A percentile compares a stretch with the other conserved stretches of the same genome.
Evolutionary conservation across 2,113 vertebrate genomes (phyloP).

Genomic region (Sander vitreus): DNA sequence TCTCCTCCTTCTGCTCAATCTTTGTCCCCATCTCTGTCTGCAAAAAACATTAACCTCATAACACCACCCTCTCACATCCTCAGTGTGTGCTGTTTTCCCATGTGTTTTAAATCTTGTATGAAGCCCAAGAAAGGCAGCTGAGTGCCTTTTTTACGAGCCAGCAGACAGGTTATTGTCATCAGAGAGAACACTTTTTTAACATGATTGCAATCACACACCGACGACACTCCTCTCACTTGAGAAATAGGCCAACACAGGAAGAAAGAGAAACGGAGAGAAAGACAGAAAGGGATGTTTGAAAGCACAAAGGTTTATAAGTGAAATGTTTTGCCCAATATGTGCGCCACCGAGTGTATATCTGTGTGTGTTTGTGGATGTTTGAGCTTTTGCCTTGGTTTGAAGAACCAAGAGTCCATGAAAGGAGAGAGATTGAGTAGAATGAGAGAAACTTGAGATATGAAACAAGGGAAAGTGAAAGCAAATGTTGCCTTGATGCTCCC

Average conservation of each 20-base stretch:
- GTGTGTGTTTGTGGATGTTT: not conserved
- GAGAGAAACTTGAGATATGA: constrained; percentile 8
- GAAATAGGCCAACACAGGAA: not conserved
- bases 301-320: constrained; percentile 13
- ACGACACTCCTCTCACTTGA: constrained; percentile 40
- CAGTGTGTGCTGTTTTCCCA: not conserved
- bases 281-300: constrained; percentile 15
- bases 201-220: constrained; percentile 68
- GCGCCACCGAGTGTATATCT: not conserved
- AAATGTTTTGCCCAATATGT: constrained; percentile 23
- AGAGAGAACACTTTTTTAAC: constrained; percentile 40
- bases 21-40: not conserved
- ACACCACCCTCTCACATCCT: not conserved
- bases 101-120: not conserved
- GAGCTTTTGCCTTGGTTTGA: constrained; percentile 27
- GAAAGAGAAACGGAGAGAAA: constrained; percentile 9
- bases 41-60: not conserved
- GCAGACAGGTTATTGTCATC: constrained; percentile 43
- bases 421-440: constrained; percentile 13
- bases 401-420: constrained; percentile 30
- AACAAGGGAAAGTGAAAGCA: constrained; percentile 58
- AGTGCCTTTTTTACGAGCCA: not conserved
- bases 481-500: constrained; percentile 31
- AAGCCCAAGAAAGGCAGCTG: not conserved
- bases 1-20: constrained; percentile 12